Percentiles rank a stretch among this genome's conserved stretches.
Conservation (phyloP, 2,797 vertebrate species). For the Orestias chungarensis region DNA sequence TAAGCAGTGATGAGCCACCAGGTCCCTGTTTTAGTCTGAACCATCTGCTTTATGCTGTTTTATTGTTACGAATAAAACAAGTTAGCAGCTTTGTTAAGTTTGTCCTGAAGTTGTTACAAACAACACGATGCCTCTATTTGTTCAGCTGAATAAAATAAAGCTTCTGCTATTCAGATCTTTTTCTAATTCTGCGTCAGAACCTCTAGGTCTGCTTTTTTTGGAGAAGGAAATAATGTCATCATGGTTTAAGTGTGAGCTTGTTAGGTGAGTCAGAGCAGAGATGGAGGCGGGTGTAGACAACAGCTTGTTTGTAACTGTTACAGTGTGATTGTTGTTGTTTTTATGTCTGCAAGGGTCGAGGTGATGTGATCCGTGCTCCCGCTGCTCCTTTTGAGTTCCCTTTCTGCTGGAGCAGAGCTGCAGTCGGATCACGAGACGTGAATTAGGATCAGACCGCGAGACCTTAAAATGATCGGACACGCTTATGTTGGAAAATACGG, state of each 20-base stretch:
- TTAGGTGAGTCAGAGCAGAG: constrained; percentile 29
- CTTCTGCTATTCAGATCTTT: not conserved
- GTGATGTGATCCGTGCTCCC: constrained; percentile 10
- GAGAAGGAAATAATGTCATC: constrained; percentile 6
- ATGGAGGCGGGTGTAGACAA: constrained; percentile 55
- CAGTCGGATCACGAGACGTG: constrained; percentile 69
- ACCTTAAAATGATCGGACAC: constrained; percentile 22
- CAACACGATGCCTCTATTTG: not conserved
- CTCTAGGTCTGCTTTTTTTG: constrained; percentile 3
- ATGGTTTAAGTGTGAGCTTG: not conserved
- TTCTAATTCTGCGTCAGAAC: not conserved
- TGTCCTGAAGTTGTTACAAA: not conserved
- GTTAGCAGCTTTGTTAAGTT: not conserved
- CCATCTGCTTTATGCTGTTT: not conserved
- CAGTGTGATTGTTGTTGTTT: constrained; percentile 4
- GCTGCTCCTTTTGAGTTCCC: constrained; percentile 16
- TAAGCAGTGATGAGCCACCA: not conserved
- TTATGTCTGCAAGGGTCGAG: constrained; percentile 6
- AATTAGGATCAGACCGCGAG: constrained; percentile 63
- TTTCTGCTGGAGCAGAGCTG: constrained; percentile 41
- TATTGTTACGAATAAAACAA: not conserved
- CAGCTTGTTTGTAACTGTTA: constrained; percentile 22
- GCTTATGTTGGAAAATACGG: constrained; percentile 12
- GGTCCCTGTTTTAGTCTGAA: not conserved
- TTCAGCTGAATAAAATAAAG: too few species aligned